A percentile compares a stretch with the other conserved stretches of the same genome.
phyloP scores from a whole-genome alignment of 2,797 vertebrate species.

The Urosaurus nigricauda region DNA sequence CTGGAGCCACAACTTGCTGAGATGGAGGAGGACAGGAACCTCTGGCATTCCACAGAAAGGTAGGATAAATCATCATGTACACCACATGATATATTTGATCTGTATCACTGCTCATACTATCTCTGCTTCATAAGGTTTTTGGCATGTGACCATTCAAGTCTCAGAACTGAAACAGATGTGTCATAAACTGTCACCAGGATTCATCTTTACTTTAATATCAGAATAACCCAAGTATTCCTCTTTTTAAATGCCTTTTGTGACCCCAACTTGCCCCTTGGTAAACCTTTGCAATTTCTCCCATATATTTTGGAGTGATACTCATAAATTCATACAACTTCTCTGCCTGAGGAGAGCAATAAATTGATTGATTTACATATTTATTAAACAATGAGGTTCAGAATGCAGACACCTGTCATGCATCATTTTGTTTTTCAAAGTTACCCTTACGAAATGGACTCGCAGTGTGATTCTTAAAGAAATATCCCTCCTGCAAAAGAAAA shows the following conservation, averaged over 20 bases:
- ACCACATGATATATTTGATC: not conserved
- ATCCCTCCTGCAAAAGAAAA: too few species aligned
- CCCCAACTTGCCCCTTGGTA: conserved; percentile 31
- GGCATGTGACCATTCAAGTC: not conserved
- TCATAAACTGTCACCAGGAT: not conserved
- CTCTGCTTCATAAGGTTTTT: not conserved
- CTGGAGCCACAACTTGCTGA: not conserved
- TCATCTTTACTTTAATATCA: not conserved
- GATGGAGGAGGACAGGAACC: not conserved
- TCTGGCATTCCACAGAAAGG: not conserved
- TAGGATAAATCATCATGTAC: not conserved
- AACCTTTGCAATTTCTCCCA: conserved; percentile 16
- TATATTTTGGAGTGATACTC: conserved; percentile 46
- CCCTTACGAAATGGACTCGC: conserved; percentile 19
- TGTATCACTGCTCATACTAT: not conserved
- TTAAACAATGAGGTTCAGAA: conserved; percentile 44
- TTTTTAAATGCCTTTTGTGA: conserved; percentile 5
- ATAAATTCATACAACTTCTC: conserved; percentile 17
- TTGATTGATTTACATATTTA: conserved; percentile 56
- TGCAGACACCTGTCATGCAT: conserved; percentile 33
- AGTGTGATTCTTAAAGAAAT: conserved; percentile 19
- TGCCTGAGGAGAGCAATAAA: conserved; percentile 53
- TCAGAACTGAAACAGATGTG: not conserved
- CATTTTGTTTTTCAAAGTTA: conserved; percentile 13
- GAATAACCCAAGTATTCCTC: not conserved